phyloP scores from a whole-genome alignment of 2,888 invertebrate species.

The Harpalus rufipes region DNA sequence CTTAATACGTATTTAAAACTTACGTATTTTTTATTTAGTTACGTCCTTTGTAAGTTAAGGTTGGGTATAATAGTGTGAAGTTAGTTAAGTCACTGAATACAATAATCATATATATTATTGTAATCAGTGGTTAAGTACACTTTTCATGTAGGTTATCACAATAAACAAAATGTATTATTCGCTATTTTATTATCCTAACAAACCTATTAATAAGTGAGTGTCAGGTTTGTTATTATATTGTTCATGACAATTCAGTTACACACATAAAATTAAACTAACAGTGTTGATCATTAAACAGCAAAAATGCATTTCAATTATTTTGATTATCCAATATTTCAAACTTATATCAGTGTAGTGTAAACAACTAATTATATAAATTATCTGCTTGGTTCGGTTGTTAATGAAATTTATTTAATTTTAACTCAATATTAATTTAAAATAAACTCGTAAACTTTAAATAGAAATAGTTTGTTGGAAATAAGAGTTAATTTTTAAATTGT shows the following conservation, averaged over 20 bases:
- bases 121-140: no score
- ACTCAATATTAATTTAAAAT: background rate
- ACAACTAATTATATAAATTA: background rate
- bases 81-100: no score
- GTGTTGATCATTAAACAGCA: constrained; percentile 5
- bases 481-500: background rate
- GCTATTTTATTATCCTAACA: no score
- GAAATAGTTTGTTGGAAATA: background rate
- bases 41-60: no score
- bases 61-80: no score
- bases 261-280: background rate
- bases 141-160: no score
- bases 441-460: background rate
- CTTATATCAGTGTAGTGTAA: background rate
- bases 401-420: background rate
- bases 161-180: no score
- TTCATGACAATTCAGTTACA: background rate
- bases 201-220: no score
- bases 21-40: no score
- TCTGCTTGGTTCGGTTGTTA: background rate
- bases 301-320: constrained; percentile 16
- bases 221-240: background rate
- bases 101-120: no score
- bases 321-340: constrained; percentile 1
- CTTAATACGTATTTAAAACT: no score